phyloP scores from a whole-genome alignment of 2,888 invertebrate species.

The Drosophila yooni region DNA sequence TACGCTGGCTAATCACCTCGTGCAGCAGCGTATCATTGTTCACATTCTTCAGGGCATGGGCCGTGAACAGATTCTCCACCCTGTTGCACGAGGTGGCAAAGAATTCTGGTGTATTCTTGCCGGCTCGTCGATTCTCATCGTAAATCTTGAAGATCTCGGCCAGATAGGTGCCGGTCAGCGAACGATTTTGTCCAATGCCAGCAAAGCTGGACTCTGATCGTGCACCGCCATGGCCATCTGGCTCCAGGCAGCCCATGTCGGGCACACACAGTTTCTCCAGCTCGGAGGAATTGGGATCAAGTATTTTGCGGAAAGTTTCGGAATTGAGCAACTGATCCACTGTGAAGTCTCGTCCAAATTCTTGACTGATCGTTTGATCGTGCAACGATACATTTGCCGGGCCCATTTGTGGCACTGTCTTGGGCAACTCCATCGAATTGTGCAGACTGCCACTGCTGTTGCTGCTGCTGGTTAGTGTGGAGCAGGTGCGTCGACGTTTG shows the following conservation, averaged over 20 bases:
- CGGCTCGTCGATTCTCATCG: constrained; percentile 42
- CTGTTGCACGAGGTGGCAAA: constrained; percentile 13
- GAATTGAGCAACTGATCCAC: constrained; percentile 51
- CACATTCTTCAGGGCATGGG: constrained; percentile 66
- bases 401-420: constrained; percentile 66
- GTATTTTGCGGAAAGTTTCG: constrained; percentile 46
- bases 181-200: constrained; percentile 13
- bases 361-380: constrained; percentile 71
- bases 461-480: constrained; percentile 70
- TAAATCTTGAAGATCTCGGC: constrained; percentile 52
- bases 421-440: constrained; percentile 82
- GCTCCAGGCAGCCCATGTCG: constrained; percentile 37
- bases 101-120: constrained; percentile 11
- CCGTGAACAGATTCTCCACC: constrained; percentile 67
- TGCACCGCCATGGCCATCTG: constrained; percentile 46
- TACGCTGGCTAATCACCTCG: constrained; percentile 77
- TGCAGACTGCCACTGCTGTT: constrained; percentile 70
- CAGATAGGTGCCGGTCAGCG: constrained; percentile 42
- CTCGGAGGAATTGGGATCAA: constrained; percentile 53
- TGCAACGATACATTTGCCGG: constrained; percentile 38
- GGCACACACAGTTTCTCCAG: constrained; percentile 48
- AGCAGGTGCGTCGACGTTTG: constrained; percentile 83
- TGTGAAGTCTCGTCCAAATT: constrained; percentile 66
- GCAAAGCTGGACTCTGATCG: neutral
- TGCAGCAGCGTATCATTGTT: constrained; percentile 80